These are phyloP conservation scores for Rhopalosiphum nymphaeae DNA, from an alignment of 2,888 invertebrate species.

Conservation along the genomic window DNA sequence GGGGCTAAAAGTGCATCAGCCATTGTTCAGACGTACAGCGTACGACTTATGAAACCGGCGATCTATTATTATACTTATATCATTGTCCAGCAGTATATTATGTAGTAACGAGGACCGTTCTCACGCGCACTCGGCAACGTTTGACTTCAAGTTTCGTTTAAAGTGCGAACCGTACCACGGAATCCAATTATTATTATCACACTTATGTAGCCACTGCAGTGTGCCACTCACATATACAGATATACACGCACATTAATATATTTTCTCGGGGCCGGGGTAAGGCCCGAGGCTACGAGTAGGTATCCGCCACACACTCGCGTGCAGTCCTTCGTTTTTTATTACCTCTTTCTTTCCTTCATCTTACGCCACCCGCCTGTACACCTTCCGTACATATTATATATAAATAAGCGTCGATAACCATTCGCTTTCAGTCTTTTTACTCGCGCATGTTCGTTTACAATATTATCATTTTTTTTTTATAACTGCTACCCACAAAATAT, in stretches of 20 bases:
- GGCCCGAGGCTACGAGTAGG: conserved; percentile 18
- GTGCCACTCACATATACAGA: background rate
- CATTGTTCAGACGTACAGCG: background rate
- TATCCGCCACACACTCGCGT: background rate
- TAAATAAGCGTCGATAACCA: background rate
- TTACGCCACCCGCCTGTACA: background rate
- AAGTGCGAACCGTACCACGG: background rate
- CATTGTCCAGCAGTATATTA: background rate
- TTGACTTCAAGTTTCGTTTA: background rate
- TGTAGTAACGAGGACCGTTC: conserved; percentile 37
- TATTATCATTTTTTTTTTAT: background rate
- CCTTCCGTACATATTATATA: background rate
- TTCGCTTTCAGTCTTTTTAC: conserved; percentile 10
- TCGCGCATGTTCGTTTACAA: no score
- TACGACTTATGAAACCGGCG: background rate
- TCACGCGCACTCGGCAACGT: conserved; percentile 25
- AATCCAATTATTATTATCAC: conserved; percentile 24
- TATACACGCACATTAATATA: background rate
- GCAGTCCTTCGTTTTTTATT: background rate
- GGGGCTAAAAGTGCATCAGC: background rate
- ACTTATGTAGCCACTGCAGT: no score
- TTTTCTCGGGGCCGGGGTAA: conserved; percentile 19
- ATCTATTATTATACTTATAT: background rate
- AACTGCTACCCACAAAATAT: background rate
- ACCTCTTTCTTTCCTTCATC: background rate